These are phyloP conservation scores for Ormia ochracea DNA, from an alignment of 2,888 invertebrate genomes.

Conservation along the genomic window DNA sequence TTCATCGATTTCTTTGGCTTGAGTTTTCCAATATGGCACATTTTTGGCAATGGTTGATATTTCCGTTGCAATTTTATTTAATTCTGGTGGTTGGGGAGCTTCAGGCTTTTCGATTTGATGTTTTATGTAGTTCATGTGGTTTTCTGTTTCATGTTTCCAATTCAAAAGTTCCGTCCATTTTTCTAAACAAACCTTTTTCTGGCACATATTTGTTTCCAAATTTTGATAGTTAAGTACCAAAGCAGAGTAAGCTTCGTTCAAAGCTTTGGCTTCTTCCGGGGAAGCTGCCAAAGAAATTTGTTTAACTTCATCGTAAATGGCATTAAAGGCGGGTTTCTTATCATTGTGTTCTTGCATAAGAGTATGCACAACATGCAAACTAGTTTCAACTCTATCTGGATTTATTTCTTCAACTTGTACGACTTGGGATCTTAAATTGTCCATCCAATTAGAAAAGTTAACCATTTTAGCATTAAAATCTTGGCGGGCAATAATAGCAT, in stretches of 20 bases:
- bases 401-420: conserved; percentile 88
- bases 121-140: conserved; percentile 87
- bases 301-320: conserved; percentile 90
- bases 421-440: conserved; percentile 83
- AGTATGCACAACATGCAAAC: conserved; percentile 87
- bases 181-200: conserved; percentile 85
- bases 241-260: conserved; percentile 86
- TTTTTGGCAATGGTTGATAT: conserved; percentile 83
- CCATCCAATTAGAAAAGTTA: conserved; percentile 89
- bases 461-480: conserved; percentile 88
- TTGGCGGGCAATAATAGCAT: conserved; percentile 87
- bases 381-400: conserved; percentile 87
- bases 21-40: conserved; percentile 84
- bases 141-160: conserved; percentile 88
- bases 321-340: conserved; percentile 86
- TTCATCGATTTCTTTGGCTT: conserved; percentile 83
- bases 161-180: conserved; percentile 90
- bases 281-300: conserved; percentile 83
- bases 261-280: conserved; percentile 84
- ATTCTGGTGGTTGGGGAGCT: conserved; percentile 83
- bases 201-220: conserved; percentile 84
- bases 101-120: conserved; percentile 86
- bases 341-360: conserved; percentile 90
- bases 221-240: conserved; percentile 87
- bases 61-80: conserved; percentile 84